Conservation (phyloP, 2,888 invertebrate genomes). For the Idaea aversata region DNA sequence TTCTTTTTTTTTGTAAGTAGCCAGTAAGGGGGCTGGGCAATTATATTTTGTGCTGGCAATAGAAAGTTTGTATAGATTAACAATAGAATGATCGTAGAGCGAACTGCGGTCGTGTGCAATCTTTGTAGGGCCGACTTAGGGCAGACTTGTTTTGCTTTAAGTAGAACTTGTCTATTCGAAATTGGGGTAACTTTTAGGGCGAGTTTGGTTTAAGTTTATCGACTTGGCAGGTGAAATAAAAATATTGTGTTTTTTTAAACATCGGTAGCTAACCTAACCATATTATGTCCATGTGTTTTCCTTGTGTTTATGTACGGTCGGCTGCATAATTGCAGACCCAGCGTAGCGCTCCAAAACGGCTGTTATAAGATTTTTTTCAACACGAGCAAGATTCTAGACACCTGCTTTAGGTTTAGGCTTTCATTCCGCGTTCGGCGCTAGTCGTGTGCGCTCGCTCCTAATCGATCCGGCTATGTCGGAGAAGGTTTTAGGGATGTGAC, state of each 20-base stretch:
- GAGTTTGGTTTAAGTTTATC: conserved; percentile 10
- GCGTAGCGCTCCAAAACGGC: no score
- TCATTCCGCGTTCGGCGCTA: no score
- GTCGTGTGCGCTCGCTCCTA: no score
- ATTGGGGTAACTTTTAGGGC: conserved; percentile 30
- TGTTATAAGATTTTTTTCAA: no score
- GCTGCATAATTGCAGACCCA: no score
- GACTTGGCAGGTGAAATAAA: conserved; percentile 9
- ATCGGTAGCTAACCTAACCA: no score
- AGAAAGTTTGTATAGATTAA: conserved; percentile 54
- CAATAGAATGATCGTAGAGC: conserved; percentile 59
- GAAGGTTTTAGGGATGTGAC: no score
- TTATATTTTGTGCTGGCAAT: conserved; percentile 63
- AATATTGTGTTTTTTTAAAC: conserved; percentile 5
- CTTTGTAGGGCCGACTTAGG: conserved; percentile 42
- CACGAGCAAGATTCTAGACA: no score
- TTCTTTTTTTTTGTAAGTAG: conserved; percentile 45
- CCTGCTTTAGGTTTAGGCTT: no score
- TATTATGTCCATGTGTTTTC: no score
- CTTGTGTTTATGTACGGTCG: no score
- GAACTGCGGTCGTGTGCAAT: conserved; percentile 60
- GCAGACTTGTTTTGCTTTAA: conserved; percentile 53
- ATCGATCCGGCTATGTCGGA: no score
- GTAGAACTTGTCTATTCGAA: conserved; percentile 46
- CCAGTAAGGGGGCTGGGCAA: conserved; percentile 68